Base-by-base conservation (phyloP, 2,113 vertebrate species). In the Podarcis raffonei region DNA sequence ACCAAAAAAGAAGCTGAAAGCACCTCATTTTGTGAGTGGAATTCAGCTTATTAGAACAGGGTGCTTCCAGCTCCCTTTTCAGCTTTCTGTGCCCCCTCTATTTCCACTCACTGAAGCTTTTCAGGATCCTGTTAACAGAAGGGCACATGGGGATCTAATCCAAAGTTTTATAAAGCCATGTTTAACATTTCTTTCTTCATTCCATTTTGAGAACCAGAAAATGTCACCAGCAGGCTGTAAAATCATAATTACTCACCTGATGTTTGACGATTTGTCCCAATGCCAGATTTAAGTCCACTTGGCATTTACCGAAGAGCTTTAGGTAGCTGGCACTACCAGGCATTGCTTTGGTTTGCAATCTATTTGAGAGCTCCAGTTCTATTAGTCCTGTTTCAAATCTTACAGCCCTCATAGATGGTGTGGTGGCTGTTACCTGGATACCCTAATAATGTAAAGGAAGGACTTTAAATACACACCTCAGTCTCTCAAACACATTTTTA, bases 251-350 rank as follows among this genome's bases (percentile, higher is more conserved):
- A 89, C 93, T 85, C 71, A 99, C 99, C 97, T 99, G 99, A 95
- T 99, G 98, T 89, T 99, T 99, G 89, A 99, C 98, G 79, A 99
- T 99, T 95, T 99, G 99, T 85, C 99, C 99, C 20, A 99, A 95
- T 4, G 99, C 99, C 94, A 99, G 96, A 95, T 99, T 98, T 88
- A 99, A 97, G 93, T 99, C 99, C 69, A 99, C 99, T 90, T 99
- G 99, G 94, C 99, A 99, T 95, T 99, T 99, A 53, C 99, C 99
- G 91, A 99, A 99, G 53, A 99, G 97, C 92, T 99, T 99, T 66
- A 99, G 97, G 93, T 99, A 99, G 94, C 98, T 99, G 96, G 98
- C 99, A 81, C 97, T 98, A 72, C 99, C 98, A 13, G 98, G 98
- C 91, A 98, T 97, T 74, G 98, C 95, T 96, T 99, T 99, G 90